A percentile compares a stretch with the other conserved stretches of the same genome.
Conservation (phyloP, 2,888 invertebrate genomes). For the Xylophagus ater region DNA sequence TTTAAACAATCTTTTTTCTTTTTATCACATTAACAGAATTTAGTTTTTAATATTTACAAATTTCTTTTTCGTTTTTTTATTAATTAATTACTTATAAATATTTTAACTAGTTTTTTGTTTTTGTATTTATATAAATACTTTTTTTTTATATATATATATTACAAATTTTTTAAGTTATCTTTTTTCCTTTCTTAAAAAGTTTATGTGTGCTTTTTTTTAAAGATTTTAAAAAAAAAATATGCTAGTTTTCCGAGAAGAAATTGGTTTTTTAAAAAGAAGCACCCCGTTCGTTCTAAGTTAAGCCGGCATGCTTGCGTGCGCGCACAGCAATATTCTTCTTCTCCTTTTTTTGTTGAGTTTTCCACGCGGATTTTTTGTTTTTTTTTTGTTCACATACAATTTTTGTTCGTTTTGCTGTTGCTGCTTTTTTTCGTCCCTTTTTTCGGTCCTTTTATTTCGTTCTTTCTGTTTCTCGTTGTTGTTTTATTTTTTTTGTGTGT, state of each 20-base stretch:
- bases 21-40: background rate
- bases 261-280: conserved; percentile 15
- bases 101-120: background rate
- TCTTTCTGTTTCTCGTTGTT: no score
- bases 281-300: no score
- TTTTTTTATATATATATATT: background rate
- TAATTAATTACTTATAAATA: background rate
- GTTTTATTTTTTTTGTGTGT: no score
- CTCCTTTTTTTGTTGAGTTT: background rate
- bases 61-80: conserved; percentile 4
- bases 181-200: conserved; percentile 5
- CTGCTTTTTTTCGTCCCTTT: no score
- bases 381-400: no score
- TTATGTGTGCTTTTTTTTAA: background rate
- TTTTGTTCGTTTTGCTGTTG: no score
- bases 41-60: conserved; percentile 1
- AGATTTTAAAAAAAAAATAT: conserved; percentile 14
- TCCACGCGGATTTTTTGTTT: conserved; percentile 1
- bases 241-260: conserved; percentile 19
- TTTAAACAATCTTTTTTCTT: conserved; percentile 1
- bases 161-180: background rate
- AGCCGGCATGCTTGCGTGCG: no score
- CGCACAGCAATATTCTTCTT: conserved; percentile 3
- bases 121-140: background rate
- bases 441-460: no score